Evolutionary conservation across 1,140 invertebrate species (phyloP).

Genomic region (Macrotrachela quadricornifera): DNA sequence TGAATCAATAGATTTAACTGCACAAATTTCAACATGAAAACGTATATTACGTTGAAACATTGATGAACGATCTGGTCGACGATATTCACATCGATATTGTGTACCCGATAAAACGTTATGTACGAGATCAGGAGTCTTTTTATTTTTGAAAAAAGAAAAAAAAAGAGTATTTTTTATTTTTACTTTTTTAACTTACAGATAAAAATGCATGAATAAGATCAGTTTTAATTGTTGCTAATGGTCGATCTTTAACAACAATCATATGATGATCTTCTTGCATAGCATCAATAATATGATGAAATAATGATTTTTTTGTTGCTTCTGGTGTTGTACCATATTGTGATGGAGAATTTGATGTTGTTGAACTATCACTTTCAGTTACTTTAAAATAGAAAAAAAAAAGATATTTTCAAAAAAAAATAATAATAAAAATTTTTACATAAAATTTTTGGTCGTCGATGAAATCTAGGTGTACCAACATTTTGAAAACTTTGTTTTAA

Average conservation of each 20-base stretch:
- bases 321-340: background rate
- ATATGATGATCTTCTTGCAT: conserved; percentile 81
- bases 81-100: conserved; percentile 92
- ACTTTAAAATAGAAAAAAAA: too few species aligned
- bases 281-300: conserved; percentile 73
- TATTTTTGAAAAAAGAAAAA: conserved; percentile 15
- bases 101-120: conserved; percentile 93
- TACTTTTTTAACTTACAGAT: conserved; percentile 44
- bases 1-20: too few species aligned
- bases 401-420: too few species aligned
- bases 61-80: conserved; percentile 58
- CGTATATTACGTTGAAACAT: conserved; percentile 89
- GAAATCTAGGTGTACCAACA: background rate
- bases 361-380: conserved; percentile 35
- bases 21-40: conserved; percentile 53
- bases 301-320: conserved; percentile 50
- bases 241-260: conserved; percentile 74
- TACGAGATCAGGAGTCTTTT: conserved; percentile 80
- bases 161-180: background rate
- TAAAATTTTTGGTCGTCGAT: background rate
- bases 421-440: background rate
- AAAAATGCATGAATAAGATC: conserved; percentile 94
- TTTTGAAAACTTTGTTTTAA: too few species aligned
- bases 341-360: conserved; percentile 43
- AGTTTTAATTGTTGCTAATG: conserved; percentile 80